Evolutionary conservation across 2,888 invertebrate species (phyloP).

Genomic region (Melipona beecheii): DNA sequence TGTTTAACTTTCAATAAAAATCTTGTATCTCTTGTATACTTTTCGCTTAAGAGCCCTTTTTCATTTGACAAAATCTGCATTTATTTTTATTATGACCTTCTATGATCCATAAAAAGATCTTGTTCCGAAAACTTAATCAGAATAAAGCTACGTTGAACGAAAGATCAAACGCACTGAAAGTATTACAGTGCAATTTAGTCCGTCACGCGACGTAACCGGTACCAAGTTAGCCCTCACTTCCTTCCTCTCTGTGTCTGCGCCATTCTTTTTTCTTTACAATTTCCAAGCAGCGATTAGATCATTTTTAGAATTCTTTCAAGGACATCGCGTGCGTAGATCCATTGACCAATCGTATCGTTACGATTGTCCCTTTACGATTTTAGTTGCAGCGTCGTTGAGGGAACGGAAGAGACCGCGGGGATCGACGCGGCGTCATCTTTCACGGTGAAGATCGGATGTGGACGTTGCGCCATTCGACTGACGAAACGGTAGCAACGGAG

Average conservation of each 20-base stretch:
- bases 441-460: conserved; percentile 73
- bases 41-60: no score
- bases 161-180: conserved; percentile 2
- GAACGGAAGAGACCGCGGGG: conserved; percentile 15
- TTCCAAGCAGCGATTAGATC: conserved; percentile 14
- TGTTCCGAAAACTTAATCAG: neutral
- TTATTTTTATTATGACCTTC: no score
- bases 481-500: conserved; percentile 58
- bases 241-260: neutral
- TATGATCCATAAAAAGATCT: no score
- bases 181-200: neutral
- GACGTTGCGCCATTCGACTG: conserved; percentile 59
- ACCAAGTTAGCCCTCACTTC: neutral
- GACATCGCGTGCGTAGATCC: conserved; percentile 15
- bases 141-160: no score
- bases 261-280: neutral
- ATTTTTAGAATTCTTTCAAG: conserved; percentile 26
- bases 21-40: neutral
- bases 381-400: conserved; percentile 45
- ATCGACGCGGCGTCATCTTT: conserved; percentile 34
- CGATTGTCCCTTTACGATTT: conserved; percentile 15
- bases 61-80: no score
- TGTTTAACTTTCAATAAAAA: neutral
- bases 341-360: neutral
- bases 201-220: conserved; percentile 17